Evolutionary conservation across 53 echinoderm and acorn worm genomes (phyloP).

Genomic region (Echinometra lucunter): DNA sequence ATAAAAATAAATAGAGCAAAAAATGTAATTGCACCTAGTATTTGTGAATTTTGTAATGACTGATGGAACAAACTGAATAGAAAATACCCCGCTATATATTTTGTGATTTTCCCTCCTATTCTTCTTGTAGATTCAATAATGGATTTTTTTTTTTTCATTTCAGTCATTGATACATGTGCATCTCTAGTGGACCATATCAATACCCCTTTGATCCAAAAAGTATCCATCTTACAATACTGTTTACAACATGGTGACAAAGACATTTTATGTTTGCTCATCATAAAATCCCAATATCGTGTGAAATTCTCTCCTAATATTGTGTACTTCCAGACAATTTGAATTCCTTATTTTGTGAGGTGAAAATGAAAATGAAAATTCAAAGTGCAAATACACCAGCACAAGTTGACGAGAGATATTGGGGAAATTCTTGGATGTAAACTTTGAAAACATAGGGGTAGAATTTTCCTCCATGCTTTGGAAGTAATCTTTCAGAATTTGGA

Average conservation of each 20-base stretch:
- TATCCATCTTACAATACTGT: neutral
- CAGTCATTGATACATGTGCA: too few species aligned
- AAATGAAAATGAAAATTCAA: neutral
- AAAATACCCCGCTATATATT: neutral
- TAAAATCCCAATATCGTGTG: slow-evolving; percentile 18
- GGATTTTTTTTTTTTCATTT: neutral
- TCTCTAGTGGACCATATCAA: neutral
- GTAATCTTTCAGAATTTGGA: too few species aligned
- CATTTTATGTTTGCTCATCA: neutral
- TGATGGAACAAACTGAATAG: neutral
- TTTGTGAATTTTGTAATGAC: slow-evolving; percentile 1
- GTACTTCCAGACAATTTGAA: neutral
- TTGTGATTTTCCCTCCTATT: neutral
- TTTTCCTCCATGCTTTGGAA: too few species aligned
- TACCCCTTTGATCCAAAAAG: neutral
- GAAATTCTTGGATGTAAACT: neutral
- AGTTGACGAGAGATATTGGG: neutral
- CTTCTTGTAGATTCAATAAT: neutral
- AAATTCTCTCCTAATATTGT: neutral
- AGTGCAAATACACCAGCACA: neutral
- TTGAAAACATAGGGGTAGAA: too few species aligned
- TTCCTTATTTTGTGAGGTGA: neutral
- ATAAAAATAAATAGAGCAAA: slow-evolving; percentile 4
- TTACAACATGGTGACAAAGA: neutral
- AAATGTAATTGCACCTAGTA: neutral